Conservation (phyloP, 2,113 vertebrate species). For the Typhlomys cinereus region DNA sequence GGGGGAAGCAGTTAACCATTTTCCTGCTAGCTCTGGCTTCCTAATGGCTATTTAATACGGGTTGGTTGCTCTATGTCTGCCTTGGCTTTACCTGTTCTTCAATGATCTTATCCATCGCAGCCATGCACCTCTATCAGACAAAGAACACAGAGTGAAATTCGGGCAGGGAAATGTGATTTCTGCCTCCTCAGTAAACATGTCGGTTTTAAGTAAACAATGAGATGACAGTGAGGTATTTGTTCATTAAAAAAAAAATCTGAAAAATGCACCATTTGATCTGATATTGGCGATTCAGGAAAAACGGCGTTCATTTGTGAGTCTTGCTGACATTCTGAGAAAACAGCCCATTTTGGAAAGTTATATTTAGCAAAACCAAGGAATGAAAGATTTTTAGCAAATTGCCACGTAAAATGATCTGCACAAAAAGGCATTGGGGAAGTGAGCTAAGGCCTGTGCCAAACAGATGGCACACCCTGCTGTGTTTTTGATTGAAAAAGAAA, state of each 20-base stretch:
- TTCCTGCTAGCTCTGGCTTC: slow-evolving; percentile 81
- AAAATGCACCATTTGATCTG: slow-evolving; percentile 74
- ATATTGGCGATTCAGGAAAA: slow-evolving; percentile 65
- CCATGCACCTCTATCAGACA: slow-evolving; percentile 70
- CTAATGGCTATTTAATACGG: slow-evolving; percentile 83
- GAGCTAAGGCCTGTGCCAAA: slow-evolving; percentile 89
- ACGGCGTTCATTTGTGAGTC: slow-evolving; percentile 59
- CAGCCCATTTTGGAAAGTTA: slow-evolving; percentile 79
- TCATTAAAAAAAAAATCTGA: slow-evolving; percentile 76
- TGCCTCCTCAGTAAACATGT: slow-evolving; percentile 82
- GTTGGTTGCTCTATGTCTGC: slow-evolving; percentile 56
- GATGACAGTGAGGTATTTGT: slow-evolving; percentile 82
- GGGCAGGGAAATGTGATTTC: slow-evolving; percentile 58
- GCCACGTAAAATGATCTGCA: slow-evolving; percentile 90
- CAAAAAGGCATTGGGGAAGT: slow-evolving; percentile 90
- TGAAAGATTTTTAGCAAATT: slow-evolving; percentile 87
- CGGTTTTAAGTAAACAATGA: slow-evolving; percentile 84
- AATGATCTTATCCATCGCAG: slow-evolving; percentile 74
- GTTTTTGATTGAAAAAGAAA: slow-evolving; percentile 96
- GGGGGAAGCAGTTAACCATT: slow-evolving; percentile 86
- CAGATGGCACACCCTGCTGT: slow-evolving; percentile 97
- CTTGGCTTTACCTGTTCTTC: slow-evolving; percentile 80
- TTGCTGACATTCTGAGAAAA: slow-evolving; percentile 72
- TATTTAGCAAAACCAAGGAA: slow-evolving; percentile 86
- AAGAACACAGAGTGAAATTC: slow-evolving; percentile 73